phyloP scores from a whole-genome alignment of 2,888 invertebrate genomes.

The Caenorhabditis virilis region DNA sequence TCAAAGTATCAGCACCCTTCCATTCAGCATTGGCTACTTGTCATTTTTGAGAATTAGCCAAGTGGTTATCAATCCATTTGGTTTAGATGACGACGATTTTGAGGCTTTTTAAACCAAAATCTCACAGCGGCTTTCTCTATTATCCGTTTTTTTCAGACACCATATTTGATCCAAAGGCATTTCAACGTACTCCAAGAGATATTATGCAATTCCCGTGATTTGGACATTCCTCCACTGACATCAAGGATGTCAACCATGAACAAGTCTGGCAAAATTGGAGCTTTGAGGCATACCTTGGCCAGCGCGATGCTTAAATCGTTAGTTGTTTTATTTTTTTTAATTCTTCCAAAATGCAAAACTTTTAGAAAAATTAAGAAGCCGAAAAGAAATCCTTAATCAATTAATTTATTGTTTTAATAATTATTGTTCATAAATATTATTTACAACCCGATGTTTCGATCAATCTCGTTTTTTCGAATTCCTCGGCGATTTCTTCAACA shows the following conservation, averaged over 20 bases:
- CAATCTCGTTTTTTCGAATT: background rate
- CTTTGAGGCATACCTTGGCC: slow-evolving; percentile 1
- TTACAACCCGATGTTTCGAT: background rate
- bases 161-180: slow-evolving; percentile 28
- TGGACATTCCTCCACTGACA: background rate
- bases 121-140: too few relatives aligned
- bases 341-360: too few relatives aligned
- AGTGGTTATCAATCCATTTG: slow-evolving; percentile 50
- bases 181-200: slow-evolving; percentile 33
- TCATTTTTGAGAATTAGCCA: slow-evolving; percentile 39
- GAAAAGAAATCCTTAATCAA: too few relatives aligned
- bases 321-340: too few relatives aligned
- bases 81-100: slow-evolving; percentile 49
- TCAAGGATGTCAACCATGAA: background rate
- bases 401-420: too few relatives aligned
- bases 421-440: too few relatives aligned
- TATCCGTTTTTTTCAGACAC: slow-evolving; percentile 18
- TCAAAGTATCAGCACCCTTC: slow-evolving; percentile 24
- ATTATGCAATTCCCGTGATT: slow-evolving; percentile 12
- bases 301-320: background rate
- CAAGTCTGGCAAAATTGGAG: background rate
- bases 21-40: slow-evolving; percentile 25
- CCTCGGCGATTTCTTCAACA: background rate
- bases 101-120: too few relatives aligned
- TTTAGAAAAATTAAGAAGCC: too few relatives aligned